Evolutionary conservation across 2,888 invertebrate genomes (phyloP), one percentile per base, ranked within the genome.

Genomic region (Creontiades dilutus): DNA sequence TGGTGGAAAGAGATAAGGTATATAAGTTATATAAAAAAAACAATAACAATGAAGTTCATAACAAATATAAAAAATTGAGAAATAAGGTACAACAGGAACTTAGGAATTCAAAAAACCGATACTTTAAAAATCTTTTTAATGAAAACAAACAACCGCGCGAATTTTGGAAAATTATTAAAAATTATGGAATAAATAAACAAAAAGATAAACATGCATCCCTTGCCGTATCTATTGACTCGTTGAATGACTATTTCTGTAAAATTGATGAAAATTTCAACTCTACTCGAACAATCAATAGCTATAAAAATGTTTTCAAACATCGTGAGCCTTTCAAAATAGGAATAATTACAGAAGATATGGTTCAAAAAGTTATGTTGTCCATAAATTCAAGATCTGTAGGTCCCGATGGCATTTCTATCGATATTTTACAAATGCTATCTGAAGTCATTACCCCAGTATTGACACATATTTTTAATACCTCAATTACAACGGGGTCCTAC

Each of bases 391-490:
- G 5, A 12, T 37, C 80, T 27, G 23, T 82, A 16, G 82, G 82
- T 0, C 7, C 19, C 23, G 82, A 82, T 52, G 48, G 27, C 0
- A 52, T 82, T 4, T 27, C 82, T 2, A 19, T 82, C 0, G 52
- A 82, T 11, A 1, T 82, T 7, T 12, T 52, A 0, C 52, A 52
- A 11, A 52, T 52, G 2, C 27, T 37, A 76, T 23, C n/a, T 2
- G 61, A 61, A 9, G 19, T 9, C 61, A 19, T 61, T n/a, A 19
- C 19, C n/a, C 61, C 61, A 1, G 19, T 61, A 19, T 19, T 61
- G 2, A 82, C 23, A n/a, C 52, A 82, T 52, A 82, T 82, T 19
- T 82, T 52, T 13, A 52, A 82, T 82, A 9, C 11, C 13, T 82
- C 82, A 0, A 37, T 80, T 5, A 9, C 12, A 11, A 11, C 52